Evolutionary conservation across 2,888 invertebrate species (phyloP).

Genomic region (Pharmacophagus antenor): DNA sequence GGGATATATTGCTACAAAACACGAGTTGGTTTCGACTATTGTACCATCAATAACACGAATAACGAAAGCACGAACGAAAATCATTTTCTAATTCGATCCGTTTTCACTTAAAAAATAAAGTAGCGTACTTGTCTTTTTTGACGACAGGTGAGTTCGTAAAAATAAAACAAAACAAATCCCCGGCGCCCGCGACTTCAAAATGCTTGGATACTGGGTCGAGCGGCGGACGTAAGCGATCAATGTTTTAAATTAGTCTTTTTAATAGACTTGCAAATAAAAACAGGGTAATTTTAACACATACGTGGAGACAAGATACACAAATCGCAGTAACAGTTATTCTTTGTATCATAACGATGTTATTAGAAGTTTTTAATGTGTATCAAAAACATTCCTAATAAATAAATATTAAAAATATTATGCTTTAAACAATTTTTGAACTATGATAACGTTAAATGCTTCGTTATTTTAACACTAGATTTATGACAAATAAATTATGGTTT

Average conservation of each 20-base stretch:
- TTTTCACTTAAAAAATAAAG: constrained; percentile 30
- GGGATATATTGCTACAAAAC: constrained; percentile 22
- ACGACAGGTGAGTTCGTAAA: constrained; percentile 34
- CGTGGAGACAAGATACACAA: too few species aligned
- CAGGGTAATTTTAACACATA: too few species aligned
- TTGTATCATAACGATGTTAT: neutral
- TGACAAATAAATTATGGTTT: too few species aligned
- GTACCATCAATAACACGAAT: constrained; percentile 15
- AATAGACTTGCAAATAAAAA: too few species aligned
- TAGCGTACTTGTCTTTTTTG: constrained; percentile 16
- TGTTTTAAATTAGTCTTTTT: constrained; percentile 23
- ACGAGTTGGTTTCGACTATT: constrained; percentile 12
- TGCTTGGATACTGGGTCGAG: constrained; percentile 31
- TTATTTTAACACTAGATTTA: too few species aligned
- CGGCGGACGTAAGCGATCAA: constrained; percentile 10
- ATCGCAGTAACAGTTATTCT: too few species aligned
- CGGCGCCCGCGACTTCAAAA: constrained; percentile 32
- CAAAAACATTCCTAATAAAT: neutral
- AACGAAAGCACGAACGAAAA: constrained; percentile 16
- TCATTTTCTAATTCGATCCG: constrained; percentile 25
- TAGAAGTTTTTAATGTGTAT: neutral
- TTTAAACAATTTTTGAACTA: too few species aligned
- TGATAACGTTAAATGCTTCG: too few species aligned
- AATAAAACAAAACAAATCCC: constrained; percentile 35
- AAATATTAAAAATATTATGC: too few species aligned